Percentiles rank a stretch among this genome's conserved stretches.
Evolutionary conservation across 2,888 invertebrate species (phyloP).

Genomic region (Ditula angustiorana): DNA sequence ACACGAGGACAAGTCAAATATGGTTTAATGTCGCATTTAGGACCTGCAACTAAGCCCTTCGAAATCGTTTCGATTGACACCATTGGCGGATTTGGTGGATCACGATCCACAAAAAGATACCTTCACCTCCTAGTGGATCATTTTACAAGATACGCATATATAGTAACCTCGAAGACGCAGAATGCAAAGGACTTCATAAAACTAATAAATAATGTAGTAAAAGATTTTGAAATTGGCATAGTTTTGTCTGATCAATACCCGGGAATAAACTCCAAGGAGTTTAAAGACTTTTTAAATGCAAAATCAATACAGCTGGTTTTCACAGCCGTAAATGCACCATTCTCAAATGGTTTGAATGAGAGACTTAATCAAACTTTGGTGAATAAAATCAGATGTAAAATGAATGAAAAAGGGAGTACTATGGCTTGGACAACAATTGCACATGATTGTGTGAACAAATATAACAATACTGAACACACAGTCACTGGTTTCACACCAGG

Average conservation of each 20-base stretch:
- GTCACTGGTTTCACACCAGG: slow-evolving; percentile 41
- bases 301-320: background rate
- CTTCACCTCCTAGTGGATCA: no score
- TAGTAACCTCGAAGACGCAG: no score
- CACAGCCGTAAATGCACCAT: slow-evolving; percentile 17
- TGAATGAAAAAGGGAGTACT: slow-evolving; percentile 6
- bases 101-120: slow-evolving; percentile 40
- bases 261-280: slow-evolving; percentile 4
- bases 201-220: no score
- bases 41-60: slow-evolving; percentile 44
- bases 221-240: no score
- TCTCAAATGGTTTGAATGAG: slow-evolving; percentile 11
- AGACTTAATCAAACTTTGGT: slow-evolving; percentile 16
- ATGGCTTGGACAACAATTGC: slow-evolving; percentile 33
- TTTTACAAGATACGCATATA: no score
- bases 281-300: background rate
- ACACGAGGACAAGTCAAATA: slow-evolving; percentile 44
- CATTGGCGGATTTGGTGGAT: slow-evolving; percentile 47
- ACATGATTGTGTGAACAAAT: slow-evolving; percentile 37
- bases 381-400: slow-evolving; percentile 20
- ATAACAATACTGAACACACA: slow-evolving; percentile 40
- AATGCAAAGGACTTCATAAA: no score
- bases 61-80: slow-evolving; percentile 45
- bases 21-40: slow-evolving; percentile 47
- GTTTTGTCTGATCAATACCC: no score